Base-by-base conservation (phyloP, 1,140 invertebrate species). In the Drosophila athabasca region DNA sequence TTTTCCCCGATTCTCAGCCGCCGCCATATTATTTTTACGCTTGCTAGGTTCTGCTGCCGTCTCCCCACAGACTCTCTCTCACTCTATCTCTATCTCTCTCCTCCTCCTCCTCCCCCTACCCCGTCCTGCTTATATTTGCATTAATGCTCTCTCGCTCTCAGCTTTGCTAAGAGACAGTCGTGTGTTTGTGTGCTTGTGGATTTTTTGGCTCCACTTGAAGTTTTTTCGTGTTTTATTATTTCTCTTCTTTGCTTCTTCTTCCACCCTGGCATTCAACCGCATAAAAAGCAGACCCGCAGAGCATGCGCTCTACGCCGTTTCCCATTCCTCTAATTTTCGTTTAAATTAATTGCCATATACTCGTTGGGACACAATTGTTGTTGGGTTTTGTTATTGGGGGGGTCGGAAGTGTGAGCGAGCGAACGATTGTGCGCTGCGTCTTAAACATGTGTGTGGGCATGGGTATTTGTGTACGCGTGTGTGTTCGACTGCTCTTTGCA, bases 11-110 rank as follows among this genome's bases (percentile, higher is more conserved):
- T 54, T 72, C 41, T 58, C 31, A 57, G 45, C 49, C 44, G 82
- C 78, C 82, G 82, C 82, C 82, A 87, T 87, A 87, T 87, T 87
- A 88, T 82, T 88, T 87, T 72, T 75, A 78, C 59, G 78, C 66
- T 68, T 59, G 66, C 69, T 87, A 76, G 79, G 69, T 76, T 66
- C 57, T 75, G 70, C 71, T 78, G 58, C 60, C 19, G 54, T 31
- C 55, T n/a, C 39, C 41, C n/a, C 22, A 13, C 50, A 1, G 17
- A 19, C 17, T 19, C 17, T 19, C 17, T 19, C 17, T 19, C 17
- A 19, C 17, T 19, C 17, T 19, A 19, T 19, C 17, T 19, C 17
- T 19, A 19, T 19, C 17, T 19, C 17, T 29, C 26, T 11, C 29
- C 17, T 51, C 11, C 57, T 3, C n/a, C 22, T 8, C 41, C 19